Evolutionary conservation across 2,113 vertebrate species (phyloP), one percentile per base, ranked within the genome.

Genomic region (Coptodon rendalli): DNA sequence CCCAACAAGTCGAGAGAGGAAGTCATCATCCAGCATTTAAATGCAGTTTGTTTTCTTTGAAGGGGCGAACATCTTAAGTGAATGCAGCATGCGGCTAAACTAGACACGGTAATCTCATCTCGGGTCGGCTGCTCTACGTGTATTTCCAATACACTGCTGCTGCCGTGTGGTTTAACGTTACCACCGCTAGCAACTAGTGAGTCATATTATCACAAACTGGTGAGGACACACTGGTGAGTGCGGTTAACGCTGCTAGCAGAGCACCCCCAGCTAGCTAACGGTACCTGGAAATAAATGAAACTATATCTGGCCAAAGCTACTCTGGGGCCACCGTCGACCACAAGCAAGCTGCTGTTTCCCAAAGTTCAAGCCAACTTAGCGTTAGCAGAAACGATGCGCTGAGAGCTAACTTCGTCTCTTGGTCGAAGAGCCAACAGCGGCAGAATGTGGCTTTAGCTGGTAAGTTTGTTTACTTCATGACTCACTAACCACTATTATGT

Each of bases 391-490:
- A 54, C 5, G 3, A 34, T 79, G 59, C 52, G 38, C 3, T 36
- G 36, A 82, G 45, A 48, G 45, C 7, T 27, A 12, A 34, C 63
- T 31, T 5, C 11, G 27, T 38, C 66, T 83, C 36, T 52, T n/a
- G 40, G 14, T 12, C 29, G 22, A 54, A 12, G 43, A 63, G 80
- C 5, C n/a, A 11, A 6, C 79, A 27, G 8, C n/a, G 36, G 54
- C n/a, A 34, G 5, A 6, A 43, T 19, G 5, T 9, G 83, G n/a
- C 85, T 78, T 56, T 16, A 29, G 48, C 19, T 8, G 93, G 93
- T 94, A 66, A 93, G 93, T 93, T 91, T 93, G 89, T 89, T 92
- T 82, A 85, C 89, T 73, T 63, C 11, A 2, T 45, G 54, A 16
- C 53, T 82, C 57, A 4, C 8, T 16, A 52, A 17, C 53, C 48